These are phyloP conservation scores for Pluvialis apricaria DNA, from an alignment of 2,113 vertebrate genomes.

Conservation along the genomic window DNA sequence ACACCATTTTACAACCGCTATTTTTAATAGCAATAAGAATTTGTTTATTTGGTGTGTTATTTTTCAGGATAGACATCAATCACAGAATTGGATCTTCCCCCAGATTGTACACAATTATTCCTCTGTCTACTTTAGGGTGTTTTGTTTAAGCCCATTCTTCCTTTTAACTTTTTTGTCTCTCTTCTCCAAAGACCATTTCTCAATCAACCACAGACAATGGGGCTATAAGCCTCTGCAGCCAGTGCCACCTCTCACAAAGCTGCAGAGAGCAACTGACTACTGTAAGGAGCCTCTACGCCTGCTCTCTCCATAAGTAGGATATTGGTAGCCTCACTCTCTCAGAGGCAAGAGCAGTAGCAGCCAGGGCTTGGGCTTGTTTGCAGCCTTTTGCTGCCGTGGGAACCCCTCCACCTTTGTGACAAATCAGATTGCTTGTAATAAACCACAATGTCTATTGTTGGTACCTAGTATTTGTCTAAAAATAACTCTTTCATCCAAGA, in stretches of 20 bases:
- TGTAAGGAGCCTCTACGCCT: not conserved
- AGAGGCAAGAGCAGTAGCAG: not conserved
- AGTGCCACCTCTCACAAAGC: not conserved
- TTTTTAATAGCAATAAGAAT: not conserved
- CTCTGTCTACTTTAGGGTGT: not conserved
- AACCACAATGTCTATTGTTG: not conserved
- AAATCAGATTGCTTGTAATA: not conserved
- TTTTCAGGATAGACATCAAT: not conserved
- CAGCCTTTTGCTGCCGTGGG: not conserved
- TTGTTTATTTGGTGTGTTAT: not conserved
- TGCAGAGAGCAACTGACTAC: not conserved
- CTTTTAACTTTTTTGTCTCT: not conserved
- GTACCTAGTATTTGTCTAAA: not conserved
- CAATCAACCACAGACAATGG: not conserved
- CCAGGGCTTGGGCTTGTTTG: not conserved
- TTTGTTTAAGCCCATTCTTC: not conserved
- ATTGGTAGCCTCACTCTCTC: not conserved
- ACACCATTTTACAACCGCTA: not conserved
- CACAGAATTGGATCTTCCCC: not conserved
- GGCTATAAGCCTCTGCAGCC: not conserved
- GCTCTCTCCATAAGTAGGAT: not conserved
- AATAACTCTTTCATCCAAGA: not conserved
- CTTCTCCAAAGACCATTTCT: not conserved
- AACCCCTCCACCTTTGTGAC: not conserved
- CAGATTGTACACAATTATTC: not conserved